Conservation (phyloP, 1,140 invertebrate species). For the Kradibia gibbosae region DNA sequence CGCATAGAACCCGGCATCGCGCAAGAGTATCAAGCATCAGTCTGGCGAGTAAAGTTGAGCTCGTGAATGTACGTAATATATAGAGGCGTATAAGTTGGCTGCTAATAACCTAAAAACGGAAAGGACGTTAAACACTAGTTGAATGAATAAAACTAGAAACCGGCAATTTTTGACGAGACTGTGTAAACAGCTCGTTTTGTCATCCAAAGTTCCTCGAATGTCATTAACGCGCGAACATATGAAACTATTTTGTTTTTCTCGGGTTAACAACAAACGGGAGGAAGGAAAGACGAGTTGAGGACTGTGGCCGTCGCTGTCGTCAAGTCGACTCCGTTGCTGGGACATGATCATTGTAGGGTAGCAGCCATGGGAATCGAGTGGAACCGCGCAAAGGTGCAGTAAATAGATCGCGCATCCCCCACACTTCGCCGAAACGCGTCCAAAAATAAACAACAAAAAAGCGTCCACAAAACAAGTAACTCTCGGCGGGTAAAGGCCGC, state of each 20-base stretch:
- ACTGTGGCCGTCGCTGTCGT: no score
- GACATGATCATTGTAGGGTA: no score
- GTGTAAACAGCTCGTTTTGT: not conserved
- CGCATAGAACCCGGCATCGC: no score
- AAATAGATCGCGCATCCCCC: not conserved
- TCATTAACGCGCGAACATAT: constrained; percentile 15
- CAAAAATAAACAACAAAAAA: constrained; percentile 11
- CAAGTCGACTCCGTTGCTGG: no score
- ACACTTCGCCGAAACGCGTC: not conserved
- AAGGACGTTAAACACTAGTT: no score
- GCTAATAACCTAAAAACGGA: no score
- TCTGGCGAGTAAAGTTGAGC: no score
- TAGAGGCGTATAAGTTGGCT: no score
- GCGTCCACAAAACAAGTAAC: constrained; percentile 13
- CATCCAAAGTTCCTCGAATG: constrained; percentile 31
- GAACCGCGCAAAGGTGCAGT: no score
- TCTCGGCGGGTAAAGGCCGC: constrained; percentile 5
- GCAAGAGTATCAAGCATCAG: no score
- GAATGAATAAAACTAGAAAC: not conserved
- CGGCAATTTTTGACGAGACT: not conserved
- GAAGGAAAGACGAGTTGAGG: not conserved
- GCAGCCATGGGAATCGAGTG: no score
- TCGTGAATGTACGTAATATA: no score
- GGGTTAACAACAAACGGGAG: constrained; percentile 25
- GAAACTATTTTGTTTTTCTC: constrained; percentile 44